phyloP scores from a whole-genome alignment of 2,888 invertebrate species.

The Drosophila heteroneura region DNA sequence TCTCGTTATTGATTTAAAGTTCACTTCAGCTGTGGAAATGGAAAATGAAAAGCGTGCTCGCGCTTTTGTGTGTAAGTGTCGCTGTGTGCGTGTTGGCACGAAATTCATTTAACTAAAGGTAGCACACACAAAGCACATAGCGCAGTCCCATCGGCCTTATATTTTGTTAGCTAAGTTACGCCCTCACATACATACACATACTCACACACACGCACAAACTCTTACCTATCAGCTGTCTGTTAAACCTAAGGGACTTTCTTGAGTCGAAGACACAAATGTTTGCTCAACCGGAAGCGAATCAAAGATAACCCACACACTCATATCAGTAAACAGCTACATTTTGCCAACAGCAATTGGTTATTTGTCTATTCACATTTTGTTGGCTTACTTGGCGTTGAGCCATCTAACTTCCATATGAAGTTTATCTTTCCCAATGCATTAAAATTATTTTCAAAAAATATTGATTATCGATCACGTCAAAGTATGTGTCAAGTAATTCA shows the following conservation, averaged over 20 bases:
- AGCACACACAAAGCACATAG: constrained; percentile 24
- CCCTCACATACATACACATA: constrained; percentile 16
- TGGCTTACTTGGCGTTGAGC: background rate
- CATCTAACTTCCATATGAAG: background rate
- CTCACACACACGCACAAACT: background rate
- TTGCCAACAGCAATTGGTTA: constrained; percentile 33
- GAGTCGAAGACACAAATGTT: constrained; percentile 53
- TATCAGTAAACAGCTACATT: constrained; percentile 34
- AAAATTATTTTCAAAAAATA: background rate
- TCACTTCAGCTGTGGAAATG: constrained; percentile 54
- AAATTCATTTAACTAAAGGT: constrained; percentile 71
- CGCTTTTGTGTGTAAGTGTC: constrained; percentile 34
- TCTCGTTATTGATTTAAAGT: constrained; percentile 76
- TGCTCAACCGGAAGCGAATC: constrained; percentile 52
- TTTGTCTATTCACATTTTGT: constrained; percentile 27
- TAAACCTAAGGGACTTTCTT: constrained; percentile 24
- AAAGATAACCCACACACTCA: constrained; percentile 35
- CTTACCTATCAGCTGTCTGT: constrained; percentile 8
- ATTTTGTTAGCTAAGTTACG: constrained; percentile 39
- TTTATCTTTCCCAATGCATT: background rate
- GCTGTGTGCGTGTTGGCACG: constrained; percentile 57
- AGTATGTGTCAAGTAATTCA: background rate
- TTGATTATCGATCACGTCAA: background rate
- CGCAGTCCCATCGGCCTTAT: constrained; percentile 34
- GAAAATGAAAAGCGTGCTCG: constrained; percentile 46